Base-by-base conservation (phyloP, 2,113 vertebrate species). In the Microtus pennsylvanicus region DNA sequence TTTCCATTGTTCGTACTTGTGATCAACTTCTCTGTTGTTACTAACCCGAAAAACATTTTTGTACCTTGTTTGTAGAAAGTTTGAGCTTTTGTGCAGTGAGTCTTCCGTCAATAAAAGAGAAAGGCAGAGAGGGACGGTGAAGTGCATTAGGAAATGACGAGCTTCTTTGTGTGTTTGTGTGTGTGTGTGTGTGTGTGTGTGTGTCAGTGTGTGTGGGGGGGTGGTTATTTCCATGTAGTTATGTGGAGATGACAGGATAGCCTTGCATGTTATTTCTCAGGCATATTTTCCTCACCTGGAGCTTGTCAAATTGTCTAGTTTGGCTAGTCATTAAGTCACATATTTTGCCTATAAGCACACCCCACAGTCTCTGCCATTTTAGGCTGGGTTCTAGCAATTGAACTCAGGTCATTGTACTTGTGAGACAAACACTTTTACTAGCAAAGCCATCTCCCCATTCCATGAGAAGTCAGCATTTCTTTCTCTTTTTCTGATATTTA, bases 61-160 rank as follows among this genome's bases (percentile, higher is more conserved):
- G 63, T 55, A 7, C 26, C 3, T 70, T 93, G 8, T 42, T 74
- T 93, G 35, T 1, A 58, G 47, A 42, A 76, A 83, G 94, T 14
- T 82, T 33, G 80, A 93, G 28, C 35, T 26, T 10, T 10, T 89
- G 63, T 42, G 0, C 3, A 45, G 8, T 63, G 78, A 58, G 2
- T 77, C 87, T 93, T 92, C 35, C 42, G 1, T n/a, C 1, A 92
- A n/a, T 67, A 75, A 82, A 96, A 81, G 52, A 81, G 21, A 82
- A 76, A 7, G 33, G 26, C 3, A 74, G 10, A 4, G 72, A 83
- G 33, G 69, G 28, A 78, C 72, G 38, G 28, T 17, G 83, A 90
- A 89, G 76, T 76, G 19, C 24, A 78, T 1, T 1, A 47, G 4
- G 0, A 55, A 80, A 63, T 45, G 45, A 94, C 90, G 28, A 4